phyloP scores from a whole-genome alignment of 1,140 invertebrate species.

The Drosophila guanche region DNA sequence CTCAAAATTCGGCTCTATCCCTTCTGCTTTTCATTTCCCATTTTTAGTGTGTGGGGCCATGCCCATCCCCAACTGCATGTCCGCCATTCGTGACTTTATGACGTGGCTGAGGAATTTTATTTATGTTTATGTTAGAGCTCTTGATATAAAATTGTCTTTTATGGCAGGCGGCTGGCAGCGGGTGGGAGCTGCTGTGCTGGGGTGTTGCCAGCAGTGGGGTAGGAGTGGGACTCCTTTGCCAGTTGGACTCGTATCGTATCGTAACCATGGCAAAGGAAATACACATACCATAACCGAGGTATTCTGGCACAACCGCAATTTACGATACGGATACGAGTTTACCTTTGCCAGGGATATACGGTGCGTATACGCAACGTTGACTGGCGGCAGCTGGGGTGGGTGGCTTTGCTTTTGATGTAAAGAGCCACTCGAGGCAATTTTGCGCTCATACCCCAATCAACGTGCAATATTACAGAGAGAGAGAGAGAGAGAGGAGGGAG shows the following conservation, averaged over 20 bases:
- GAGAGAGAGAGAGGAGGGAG: constrained; percentile 1
- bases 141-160: constrained; percentile 73
- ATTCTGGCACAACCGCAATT: constrained; percentile 57
- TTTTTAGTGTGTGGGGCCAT: constrained; percentile 28
- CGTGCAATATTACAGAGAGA: constrained; percentile 57
- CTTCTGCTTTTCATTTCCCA: constrained; percentile 29
- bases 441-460: constrained; percentile 72
- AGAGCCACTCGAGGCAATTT: constrained; percentile 75
- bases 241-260: constrained; percentile 26
- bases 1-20: constrained; percentile 38
- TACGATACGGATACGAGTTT: constrained; percentile 58
- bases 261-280: constrained; percentile 20
- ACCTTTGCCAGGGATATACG: constrained; percentile 37
- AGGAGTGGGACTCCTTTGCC: background rate
- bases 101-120: constrained; percentile 65
- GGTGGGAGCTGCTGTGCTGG: no score
- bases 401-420: constrained; percentile 72
- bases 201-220: background rate
- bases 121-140: constrained; percentile 63
- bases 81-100: constrained; percentile 55
- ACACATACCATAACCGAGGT: constrained; percentile 23
- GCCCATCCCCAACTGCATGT: constrained; percentile 7
- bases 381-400: constrained; percentile 13
- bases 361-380: constrained; percentile 57
- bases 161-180: constrained; percentile 24